These are phyloP conservation scores for Chaetops frenatus DNA, from an alignment of 2,113 vertebrate genomes.

Conservation along the genomic window DNA sequence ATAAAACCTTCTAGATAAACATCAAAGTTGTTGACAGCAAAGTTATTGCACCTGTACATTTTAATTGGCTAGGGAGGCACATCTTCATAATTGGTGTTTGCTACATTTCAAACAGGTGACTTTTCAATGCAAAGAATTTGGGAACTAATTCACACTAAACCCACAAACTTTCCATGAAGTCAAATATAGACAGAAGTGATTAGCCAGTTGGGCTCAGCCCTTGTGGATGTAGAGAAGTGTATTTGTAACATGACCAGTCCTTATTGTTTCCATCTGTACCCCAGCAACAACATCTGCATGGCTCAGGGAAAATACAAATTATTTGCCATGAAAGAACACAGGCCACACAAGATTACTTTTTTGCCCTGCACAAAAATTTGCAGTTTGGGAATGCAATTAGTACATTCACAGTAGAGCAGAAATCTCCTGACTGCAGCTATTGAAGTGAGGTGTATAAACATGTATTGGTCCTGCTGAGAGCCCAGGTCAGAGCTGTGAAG, in stretches of 20 bases:
- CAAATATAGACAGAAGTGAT: neutral
- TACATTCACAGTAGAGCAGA: neutral
- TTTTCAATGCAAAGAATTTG: neutral
- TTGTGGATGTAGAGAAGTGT: neutral
- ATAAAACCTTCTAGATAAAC: conserved; percentile 4
- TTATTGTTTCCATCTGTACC: neutral
- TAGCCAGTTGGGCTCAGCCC: neutral
- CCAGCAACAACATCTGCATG: neutral
- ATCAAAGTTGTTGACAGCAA: neutral
- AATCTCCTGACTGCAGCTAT: neutral
- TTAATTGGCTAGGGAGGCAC: neutral
- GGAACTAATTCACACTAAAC: neutral
- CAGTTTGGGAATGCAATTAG: neutral
- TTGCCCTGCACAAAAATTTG: neutral
- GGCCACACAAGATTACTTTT: neutral
- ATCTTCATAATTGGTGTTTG: neutral
- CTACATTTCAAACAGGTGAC: neutral
- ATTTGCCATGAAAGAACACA: neutral
- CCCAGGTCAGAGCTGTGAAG: neutral
- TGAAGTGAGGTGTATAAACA: neutral
- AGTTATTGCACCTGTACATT: conserved; percentile 11
- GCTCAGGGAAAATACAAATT: neutral
- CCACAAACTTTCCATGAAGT: neutral
- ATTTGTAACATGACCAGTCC: neutral
- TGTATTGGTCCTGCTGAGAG: neutral